Percentiles rank a stretch among this genome's conserved stretches.
Evolutionary conservation across 2,113 vertebrate genomes (phyloP).

Genomic region (Catharus minimus): DNA sequence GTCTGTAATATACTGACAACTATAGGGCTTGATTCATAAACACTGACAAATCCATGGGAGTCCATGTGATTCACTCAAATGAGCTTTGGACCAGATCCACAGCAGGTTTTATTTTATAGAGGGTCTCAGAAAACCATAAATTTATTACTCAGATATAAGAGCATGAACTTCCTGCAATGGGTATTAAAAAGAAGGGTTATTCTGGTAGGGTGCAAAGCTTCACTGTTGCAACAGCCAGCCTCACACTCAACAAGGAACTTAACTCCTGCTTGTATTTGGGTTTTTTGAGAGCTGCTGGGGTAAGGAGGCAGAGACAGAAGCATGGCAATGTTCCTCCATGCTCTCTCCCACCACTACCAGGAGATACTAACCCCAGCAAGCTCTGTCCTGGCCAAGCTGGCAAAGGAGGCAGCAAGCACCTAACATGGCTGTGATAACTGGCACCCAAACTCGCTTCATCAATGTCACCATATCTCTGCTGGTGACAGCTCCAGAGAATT

Average conservation of each 20-base stretch:
- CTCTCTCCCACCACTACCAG: neutral
- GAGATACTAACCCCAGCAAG: neutral
- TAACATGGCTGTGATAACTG: neutral
- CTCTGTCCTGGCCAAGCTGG: neutral
- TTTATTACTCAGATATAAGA: neutral
- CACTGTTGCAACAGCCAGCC: neutral
- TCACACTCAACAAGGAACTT: neutral
- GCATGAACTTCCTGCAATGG: neutral
- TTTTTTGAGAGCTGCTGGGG: neutral
- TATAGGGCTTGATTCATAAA: slow-evolving; percentile 19
- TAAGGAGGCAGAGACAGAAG: neutral
- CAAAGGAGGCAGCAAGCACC: neutral
- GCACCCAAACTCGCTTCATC: neutral
- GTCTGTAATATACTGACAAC: neutral
- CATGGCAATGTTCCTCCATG: rapidly evolving
- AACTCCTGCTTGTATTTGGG: neutral
- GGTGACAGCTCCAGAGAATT: neutral
- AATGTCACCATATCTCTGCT: neutral
- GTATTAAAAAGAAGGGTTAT: neutral
- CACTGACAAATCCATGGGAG: neutral
- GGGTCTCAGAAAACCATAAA: slow-evolving; percentile 8
- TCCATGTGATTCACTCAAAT: neutral
- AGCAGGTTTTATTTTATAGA: slow-evolving; percentile 25
- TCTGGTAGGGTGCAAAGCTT: neutral
- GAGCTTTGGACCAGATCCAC: neutral